Evolutionary conservation across 2,888 invertebrate genomes (phyloP), one percentile per base, ranked within the genome.

Genomic region (Pseudanteris insignis): DNA sequence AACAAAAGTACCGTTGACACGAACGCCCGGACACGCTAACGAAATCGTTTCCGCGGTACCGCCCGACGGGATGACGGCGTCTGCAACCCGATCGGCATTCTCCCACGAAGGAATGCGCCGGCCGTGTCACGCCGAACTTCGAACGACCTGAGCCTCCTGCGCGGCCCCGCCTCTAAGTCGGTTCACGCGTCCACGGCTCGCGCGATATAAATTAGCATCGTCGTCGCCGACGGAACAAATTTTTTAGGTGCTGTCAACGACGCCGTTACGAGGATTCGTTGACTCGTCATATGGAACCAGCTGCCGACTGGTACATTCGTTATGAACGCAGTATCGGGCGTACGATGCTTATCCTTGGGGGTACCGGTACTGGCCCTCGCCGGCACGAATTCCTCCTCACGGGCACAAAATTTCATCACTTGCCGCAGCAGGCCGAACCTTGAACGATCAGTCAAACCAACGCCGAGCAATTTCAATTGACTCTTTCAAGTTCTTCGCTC

Each of bases 41-140:
- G 38, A 61, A 54, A 61, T 61, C 54, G 46, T 61, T 61, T 51
- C 50, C 47, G 46, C 41, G 50, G 46, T 50, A 40, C 30, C 28
- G 43, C 38, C 43, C 50, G 13, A 50, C 44, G 36, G 44, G 38
- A 54, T 47, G 25, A 51, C 70, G 69, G 68, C 69, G 69, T 67
- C 70, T 67, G 70, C 69, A 69, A 69, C 71, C 67, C 72, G 72
- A 74, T 73, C 73, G 73, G 74, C 72, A 75, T 75, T 72, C 75
- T 72, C 71, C 69, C 73, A 73, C 70, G 71, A 72, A 75, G 73
- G 73, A 75, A 75, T 75, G 74, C 71, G 71, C 70, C 62, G 70
- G 70, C 67, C 72, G 72, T 73, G 74, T 74, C 73, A 74, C 71
- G 74, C 72, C 68, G 72, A 68, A 66, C 70, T 70, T 67, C 70